Conservation (phyloP, 1,140 invertebrate species). For the Drosophila sulfurigaster region DNA sequence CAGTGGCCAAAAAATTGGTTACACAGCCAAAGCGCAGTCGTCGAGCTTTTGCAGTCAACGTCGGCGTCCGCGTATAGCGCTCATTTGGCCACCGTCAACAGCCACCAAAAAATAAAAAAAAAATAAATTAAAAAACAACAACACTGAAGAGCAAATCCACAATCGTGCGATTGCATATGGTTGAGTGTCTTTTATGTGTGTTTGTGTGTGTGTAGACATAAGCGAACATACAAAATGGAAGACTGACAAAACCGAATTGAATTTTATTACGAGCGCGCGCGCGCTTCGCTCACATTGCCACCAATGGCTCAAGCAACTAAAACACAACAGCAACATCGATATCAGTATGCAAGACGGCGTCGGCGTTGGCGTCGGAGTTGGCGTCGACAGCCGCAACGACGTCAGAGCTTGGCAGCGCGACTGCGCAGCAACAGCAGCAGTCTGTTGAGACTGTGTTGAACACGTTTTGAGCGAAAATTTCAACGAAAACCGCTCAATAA, state of each 20-base stretch:
- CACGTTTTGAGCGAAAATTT: slow-evolving; percentile 71
- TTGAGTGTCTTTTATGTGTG: slow-evolving; percentile 4
- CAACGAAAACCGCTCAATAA: slow-evolving; percentile 73
- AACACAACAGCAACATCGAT: slow-evolving; percentile 7
- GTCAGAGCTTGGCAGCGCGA: background rate
- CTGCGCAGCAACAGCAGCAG: slow-evolving; percentile 9
- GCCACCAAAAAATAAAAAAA: slow-evolving; percentile 8
- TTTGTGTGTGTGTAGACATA: slow-evolving; percentile 1
- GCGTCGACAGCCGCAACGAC: background rate
- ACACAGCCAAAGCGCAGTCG: slow-evolving; percentile 63
- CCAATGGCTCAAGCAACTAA: slow-evolving; percentile 18
- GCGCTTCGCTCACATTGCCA: slow-evolving; percentile 31
- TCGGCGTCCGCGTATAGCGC: slow-evolving; percentile 17
- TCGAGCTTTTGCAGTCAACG: slow-evolving; percentile 48
- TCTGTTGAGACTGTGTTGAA: slow-evolving; percentile 34
- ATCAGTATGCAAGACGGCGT: slow-evolving; percentile 29
- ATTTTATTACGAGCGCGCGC: slow-evolving; percentile 65
- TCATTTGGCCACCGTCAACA: slow-evolving; percentile 33
- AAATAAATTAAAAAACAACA: slow-evolving; percentile 17
- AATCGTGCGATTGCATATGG: background rate
- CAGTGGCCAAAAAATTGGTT: slow-evolving; percentile 84
- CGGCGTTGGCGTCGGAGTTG: slow-evolving; percentile 7
- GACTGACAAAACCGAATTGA: slow-evolving; percentile 56
- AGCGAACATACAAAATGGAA: slow-evolving; percentile 12
- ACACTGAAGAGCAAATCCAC: background rate